Percentiles rank a stretch among this genome's conserved stretches.
Conservation (phyloP, 2,113 vertebrate genomes). For the Nibea coibor region DNA sequence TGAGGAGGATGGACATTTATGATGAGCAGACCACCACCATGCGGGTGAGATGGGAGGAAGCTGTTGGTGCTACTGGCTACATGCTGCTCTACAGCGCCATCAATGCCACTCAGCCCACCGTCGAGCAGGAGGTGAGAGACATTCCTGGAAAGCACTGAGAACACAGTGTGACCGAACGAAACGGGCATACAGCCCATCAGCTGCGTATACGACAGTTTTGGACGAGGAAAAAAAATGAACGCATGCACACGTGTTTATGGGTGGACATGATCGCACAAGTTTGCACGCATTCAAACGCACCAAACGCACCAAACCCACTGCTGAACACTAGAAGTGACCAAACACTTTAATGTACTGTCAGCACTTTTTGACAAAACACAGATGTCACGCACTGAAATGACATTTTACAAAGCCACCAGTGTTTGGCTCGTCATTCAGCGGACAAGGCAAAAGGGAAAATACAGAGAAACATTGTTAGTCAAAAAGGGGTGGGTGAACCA, state of each 20-base stretch:
- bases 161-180: neutral
- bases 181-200: constrained; percentile 1
- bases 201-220: constrained; percentile 17
- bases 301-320: neutral
- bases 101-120: constrained; percentile 84
- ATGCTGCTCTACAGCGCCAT: constrained; percentile 88
- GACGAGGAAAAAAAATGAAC: neutral
- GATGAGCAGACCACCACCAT: constrained; percentile 90
- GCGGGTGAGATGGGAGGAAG: constrained; percentile 91
- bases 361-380: constrained; percentile 55
- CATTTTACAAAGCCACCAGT: constrained; percentile 57
- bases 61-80: constrained; percentile 89
- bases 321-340: constrained; percentile 23
- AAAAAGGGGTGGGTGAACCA: constrained; percentile 51
- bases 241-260: constrained; percentile 12
- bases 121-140: constrained; percentile 88
- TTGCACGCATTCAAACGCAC: neutral
- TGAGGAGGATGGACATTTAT: constrained; percentile 89
- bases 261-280: neutral
- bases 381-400: constrained; percentile 54
- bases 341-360: constrained; percentile 33
- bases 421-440: constrained; percentile 46
- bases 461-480: constrained; percentile 58
- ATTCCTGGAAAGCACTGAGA: neutral
- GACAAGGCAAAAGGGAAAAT: constrained; percentile 40